phyloP scores from a whole-genome alignment of 2,797 vertebrate genomes.

The Apogon talboti region DNA sequence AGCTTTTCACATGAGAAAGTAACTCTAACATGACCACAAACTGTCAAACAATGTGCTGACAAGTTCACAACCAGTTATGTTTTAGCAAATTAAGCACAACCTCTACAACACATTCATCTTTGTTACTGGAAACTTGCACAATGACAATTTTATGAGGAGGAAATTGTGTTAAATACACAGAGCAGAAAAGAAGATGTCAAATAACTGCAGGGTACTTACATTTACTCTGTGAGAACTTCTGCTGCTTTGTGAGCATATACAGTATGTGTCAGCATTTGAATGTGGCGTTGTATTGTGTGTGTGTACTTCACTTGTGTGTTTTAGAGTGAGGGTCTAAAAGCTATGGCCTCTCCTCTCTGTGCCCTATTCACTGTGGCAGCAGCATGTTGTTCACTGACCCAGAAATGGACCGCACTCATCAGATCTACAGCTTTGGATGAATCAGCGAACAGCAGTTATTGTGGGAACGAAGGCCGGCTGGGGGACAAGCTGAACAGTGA shows the following conservation, averaged over 20 bases:
- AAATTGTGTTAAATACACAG: neutral
- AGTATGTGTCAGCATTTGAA: conserved; percentile 61
- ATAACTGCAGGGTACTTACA: conserved; percentile 69
- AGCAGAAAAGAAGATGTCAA: conserved; percentile 7
- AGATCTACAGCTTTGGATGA: conserved; percentile 82
- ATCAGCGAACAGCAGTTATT: conserved; percentile 77
- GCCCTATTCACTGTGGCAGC: conserved; percentile 69
- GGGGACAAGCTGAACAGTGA: conserved; percentile 52
- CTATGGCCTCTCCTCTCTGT: conserved; percentile 57
- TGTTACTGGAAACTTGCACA: neutral
- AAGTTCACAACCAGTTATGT: neutral
- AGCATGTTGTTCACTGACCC: conserved; percentile 80
- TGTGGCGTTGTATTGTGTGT: conserved; percentile 41
- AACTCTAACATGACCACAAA: conserved; percentile 15
- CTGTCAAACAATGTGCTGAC: conserved; percentile 14
- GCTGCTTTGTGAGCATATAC: conserved; percentile 41
- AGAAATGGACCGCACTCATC: conserved; percentile 84
- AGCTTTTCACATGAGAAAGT: neutral
- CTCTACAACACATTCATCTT: neutral
- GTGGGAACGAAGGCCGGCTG: conserved; percentile 58
- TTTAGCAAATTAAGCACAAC: conserved; percentile 15
- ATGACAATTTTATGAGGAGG: neutral
- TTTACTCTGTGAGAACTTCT: conserved; percentile 41
- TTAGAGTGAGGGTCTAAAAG: conserved; percentile 43
- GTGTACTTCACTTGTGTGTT: conserved; percentile 41